Percentiles rank a stretch among this genome's conserved stretches.
Evolutionary conservation across 2,113 vertebrate species (phyloP).

Genomic region (Heloderma charlesbogerti): DNA sequence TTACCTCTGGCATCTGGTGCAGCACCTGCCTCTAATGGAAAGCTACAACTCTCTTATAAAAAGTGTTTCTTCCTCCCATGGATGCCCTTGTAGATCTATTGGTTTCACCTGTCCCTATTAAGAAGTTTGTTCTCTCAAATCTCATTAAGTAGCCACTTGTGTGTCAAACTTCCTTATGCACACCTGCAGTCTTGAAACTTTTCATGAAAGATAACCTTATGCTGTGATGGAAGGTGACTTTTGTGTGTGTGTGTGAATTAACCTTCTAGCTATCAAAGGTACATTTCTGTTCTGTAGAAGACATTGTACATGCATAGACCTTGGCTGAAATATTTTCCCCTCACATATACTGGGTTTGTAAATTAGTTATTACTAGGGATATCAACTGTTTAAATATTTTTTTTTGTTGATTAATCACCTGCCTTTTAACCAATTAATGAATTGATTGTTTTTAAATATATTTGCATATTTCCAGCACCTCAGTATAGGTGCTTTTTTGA

Average conservation of each 20-base stretch:
- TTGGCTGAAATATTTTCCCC: constrained; percentile 15
- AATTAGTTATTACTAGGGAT: neutral
- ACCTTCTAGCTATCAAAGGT: constrained; percentile 30
- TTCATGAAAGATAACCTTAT: constrained; percentile 55
- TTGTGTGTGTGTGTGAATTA: constrained; percentile 25
- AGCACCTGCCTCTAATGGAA: constrained; percentile 39
- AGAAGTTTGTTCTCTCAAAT: constrained; percentile 55
- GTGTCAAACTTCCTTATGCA: constrained; percentile 47
- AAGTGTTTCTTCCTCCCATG: constrained; percentile 22
- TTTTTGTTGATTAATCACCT: neutral
- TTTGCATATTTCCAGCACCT: neutral
- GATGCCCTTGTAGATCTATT: constrained; percentile 42
- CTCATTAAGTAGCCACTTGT: constrained; percentile 53
- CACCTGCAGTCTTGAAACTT: constrained; percentile 52
- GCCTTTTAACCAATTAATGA: constrained; percentile 15
- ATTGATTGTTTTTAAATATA: constrained; percentile 5
- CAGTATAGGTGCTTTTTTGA: neutral
- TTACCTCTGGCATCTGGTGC: constrained; percentile 33
- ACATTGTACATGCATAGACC: constrained; percentile 25
- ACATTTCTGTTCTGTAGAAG: constrained; percentile 45
- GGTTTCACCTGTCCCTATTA: constrained; percentile 37
- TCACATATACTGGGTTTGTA: constrained; percentile 41
- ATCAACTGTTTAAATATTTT: neutral
- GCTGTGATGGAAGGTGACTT: constrained; percentile 41
- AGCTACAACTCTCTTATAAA: constrained; percentile 19